Evolutionary conservation across 2,797 vertebrate species (phyloP).

Genomic region (Xiphorhynchus erythropygius): DNA sequence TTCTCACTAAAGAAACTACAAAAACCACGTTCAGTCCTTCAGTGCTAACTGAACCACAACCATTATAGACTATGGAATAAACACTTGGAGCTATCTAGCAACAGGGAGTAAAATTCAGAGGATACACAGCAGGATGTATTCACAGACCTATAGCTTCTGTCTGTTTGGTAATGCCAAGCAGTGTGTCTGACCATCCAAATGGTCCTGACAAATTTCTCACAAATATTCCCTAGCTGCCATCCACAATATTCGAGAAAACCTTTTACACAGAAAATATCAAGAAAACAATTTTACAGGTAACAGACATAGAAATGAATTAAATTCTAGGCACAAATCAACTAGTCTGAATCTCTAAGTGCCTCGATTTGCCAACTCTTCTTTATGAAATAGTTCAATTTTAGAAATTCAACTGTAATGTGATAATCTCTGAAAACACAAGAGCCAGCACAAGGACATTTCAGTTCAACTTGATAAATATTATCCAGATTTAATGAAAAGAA

Average conservation of each 20-base stretch:
- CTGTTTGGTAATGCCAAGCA: background rate
- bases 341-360: background rate
- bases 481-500: background rate
- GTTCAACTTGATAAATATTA: background rate
- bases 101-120: background rate
- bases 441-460: background rate
- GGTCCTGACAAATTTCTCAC: background rate
- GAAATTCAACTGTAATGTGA: background rate
- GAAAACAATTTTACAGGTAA: background rate
- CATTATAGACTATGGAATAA: accelerated
- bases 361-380: background rate
- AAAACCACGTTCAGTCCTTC: background rate
- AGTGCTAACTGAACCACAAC: background rate
- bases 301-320: background rate
- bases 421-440: background rate
- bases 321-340: background rate
- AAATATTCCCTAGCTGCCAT: background rate
- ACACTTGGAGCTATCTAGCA: background rate
- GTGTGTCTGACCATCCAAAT: background rate
- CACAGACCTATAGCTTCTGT: background rate
- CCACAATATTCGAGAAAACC: background rate
- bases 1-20: background rate
- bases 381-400: background rate
- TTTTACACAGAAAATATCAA: background rate
- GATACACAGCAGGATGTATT: background rate